phyloP scores from a whole-genome alignment of 2,113 vertebrate species.

The Vidua chalybeata region DNA sequence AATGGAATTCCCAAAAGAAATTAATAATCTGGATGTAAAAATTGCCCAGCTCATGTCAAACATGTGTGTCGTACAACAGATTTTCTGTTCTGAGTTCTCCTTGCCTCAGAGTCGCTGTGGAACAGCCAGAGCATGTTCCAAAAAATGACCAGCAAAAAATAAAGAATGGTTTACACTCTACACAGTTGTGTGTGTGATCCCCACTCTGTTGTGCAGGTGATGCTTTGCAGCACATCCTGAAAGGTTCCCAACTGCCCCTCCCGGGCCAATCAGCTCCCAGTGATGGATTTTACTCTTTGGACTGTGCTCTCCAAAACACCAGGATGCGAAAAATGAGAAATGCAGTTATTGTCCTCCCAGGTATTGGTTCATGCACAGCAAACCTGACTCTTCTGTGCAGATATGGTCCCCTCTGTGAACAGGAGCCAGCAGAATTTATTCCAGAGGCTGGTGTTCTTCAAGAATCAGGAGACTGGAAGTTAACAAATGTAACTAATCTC shows the following conservation, averaged over 20 bases:
- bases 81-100: not conserved
- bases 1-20: not conserved
- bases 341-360: not conserved
- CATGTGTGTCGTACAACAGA: not conserved
- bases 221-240: not conserved
- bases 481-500: conserved; percentile 5
- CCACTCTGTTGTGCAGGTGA: not conserved
- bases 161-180: conserved; percentile 13
- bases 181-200: not conserved
- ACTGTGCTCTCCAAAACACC: not conserved
- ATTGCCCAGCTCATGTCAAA: not conserved
- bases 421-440: not conserved
- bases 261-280: rapidly evolving
- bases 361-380: not conserved
- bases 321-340: not conserved
- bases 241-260: not conserved
- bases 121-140: not conserved
- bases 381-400: rapidly evolving
- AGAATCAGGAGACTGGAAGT: conserved; percentile 21
- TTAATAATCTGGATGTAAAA: not conserved
- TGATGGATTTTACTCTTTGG: not conserved
- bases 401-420: not conserved
- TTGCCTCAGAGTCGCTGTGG: not conserved
- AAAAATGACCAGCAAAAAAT: not conserved
- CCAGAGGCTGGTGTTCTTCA: not conserved